Percentiles rank a stretch among this genome's conserved stretches.
Conservation (phyloP, 2,113 vertebrate species). For the Sylvia atricapilla region DNA sequence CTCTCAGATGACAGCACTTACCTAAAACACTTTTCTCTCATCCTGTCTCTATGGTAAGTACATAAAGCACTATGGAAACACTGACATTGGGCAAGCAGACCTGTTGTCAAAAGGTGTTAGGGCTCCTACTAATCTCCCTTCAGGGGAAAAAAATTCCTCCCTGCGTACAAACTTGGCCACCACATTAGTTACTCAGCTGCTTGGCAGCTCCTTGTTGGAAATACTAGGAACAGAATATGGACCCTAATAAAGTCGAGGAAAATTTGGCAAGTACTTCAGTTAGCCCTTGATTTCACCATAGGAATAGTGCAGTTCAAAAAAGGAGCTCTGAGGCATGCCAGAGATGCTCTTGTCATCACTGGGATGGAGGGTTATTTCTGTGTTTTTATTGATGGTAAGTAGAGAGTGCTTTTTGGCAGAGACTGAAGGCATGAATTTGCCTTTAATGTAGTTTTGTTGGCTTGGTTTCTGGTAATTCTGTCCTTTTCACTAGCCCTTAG, state of each 20-base stretch:
- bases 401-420: conserved; percentile 9
- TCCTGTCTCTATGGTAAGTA: background rate
- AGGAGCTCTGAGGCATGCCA: background rate
- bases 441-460: background rate
- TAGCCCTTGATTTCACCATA: background rate
- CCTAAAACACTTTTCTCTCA: background rate
- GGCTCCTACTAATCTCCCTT: background rate
- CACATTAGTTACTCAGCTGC: conserved; percentile 49
- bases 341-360: conserved; percentile 31
- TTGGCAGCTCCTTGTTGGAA: conserved; percentile 46
- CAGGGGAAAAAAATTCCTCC: background rate
- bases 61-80: conserved; percentile 8
- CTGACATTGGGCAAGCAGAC: background rate
- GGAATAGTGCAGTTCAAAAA: background rate
- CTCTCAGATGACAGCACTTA: background rate
- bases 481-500: background rate
- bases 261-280: conserved; percentile 20
- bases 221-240: background rate
- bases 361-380: background rate
- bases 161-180: background rate
- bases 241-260: background rate
- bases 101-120: conserved; percentile 44
- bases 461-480: background rate
- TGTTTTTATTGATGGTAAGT: background rate
- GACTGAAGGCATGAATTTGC: background rate